phyloP scores from a whole-genome alignment of 2,888 invertebrate species.

The Marronus borbonicus region DNA sequence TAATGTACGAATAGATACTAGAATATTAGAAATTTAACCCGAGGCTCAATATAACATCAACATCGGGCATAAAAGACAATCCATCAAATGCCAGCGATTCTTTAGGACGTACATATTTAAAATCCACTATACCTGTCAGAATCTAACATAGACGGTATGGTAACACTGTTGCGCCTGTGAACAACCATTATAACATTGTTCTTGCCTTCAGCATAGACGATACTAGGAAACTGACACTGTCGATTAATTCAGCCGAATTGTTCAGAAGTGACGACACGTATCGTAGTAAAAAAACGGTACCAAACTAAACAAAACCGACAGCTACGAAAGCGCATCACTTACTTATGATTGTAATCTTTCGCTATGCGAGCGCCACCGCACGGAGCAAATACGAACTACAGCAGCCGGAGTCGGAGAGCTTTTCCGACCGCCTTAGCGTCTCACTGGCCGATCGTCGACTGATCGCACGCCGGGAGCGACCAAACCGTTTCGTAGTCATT shows the following conservation, averaged over 20 bases:
- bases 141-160: constrained; percentile 64
- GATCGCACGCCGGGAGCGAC: constrained; percentile 37
- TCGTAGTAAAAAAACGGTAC: background rate
- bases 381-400: constrained; percentile 48
- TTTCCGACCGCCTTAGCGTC: constrained; percentile 46
- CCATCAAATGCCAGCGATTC: too few relatives aligned
- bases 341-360: background rate
- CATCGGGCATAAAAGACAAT: too few relatives aligned
- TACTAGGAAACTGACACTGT: constrained; percentile 37
- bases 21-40: too few relatives aligned
- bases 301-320: background rate
- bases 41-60: too few relatives aligned
- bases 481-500: constrained; percentile 59
- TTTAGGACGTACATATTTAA: too few relatives aligned
- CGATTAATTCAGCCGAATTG: constrained; percentile 26
- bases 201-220: constrained; percentile 55
- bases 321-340: background rate
- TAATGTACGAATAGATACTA: too few relatives aligned
- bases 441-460: constrained; percentile 51
- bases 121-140: constrained; percentile 63
- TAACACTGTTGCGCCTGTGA: constrained; percentile 63
- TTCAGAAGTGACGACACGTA: background rate
- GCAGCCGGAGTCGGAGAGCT: constrained; percentile 27
- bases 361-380: constrained; percentile 53
- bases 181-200: constrained; percentile 69